Evolutionary conservation across 2,797 vertebrate genomes (phyloP), one percentile per base, ranked within the genome.

Genomic region (Tokudaia muenninki): DNA sequence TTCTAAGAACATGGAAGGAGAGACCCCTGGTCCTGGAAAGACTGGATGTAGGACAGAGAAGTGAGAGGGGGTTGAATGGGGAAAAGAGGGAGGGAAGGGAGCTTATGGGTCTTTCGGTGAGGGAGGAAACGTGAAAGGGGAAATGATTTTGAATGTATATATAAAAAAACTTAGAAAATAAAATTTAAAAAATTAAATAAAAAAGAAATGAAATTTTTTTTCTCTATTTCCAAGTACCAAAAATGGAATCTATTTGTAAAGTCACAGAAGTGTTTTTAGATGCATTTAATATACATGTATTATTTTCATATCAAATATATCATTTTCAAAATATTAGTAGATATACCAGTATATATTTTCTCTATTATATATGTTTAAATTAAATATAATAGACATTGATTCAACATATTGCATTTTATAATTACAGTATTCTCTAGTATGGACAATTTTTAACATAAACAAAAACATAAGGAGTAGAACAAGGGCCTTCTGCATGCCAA

Each of bases 201-300:
- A n/a, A n/a, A n/a, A n/a, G 57, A 96, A 63, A 47, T 29, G 14
- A 95, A 89, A 17, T 9, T 3, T 75, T 93, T 93, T 83, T 72
- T 3, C 9, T 29, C 4, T 63, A 17, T 14, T 88, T 91, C 26
- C 2, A 75, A 59, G 24, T 52, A 90, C 8, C 10, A 81, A 96
- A 81, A 82, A 37, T 37, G 21, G 31, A 95, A 92, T 8, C 1
- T 1, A 41, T 52, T 91, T 94, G 61, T 29, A 26, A 82, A 89
- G 78, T 29, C 41, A 59, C 6, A 79, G 21, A 72, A 95, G 90
- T 82, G 0, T 78, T 86, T 81, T 52, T 14, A 84, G 31, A 83
- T 83, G 41, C 2, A 41, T 79, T 77, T 47, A 81, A 3, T 75
- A 67, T 74, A 79, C 41, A 3, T 84, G 21, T 65, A 77, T 87